phyloP scores from a whole-genome alignment of 35 echinoderm and acorn worm genomes.

The Lytechinus variegatus region DNA sequence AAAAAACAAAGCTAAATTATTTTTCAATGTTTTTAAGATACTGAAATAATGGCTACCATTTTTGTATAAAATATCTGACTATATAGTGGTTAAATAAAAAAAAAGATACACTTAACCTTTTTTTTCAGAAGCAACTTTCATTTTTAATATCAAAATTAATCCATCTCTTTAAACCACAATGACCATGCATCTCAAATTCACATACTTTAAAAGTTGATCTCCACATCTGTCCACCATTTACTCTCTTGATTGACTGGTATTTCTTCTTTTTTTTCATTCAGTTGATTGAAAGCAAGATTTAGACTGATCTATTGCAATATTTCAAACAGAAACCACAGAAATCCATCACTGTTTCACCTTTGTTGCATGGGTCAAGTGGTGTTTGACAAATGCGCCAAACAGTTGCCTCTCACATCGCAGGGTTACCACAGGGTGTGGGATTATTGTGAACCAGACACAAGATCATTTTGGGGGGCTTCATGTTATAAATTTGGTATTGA shows the following conservation, averaged over 20 bases:
- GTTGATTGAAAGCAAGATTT: background rate
- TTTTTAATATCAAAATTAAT: too few relatives aligned
- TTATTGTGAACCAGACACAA: background rate
- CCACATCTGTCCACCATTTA: background rate
- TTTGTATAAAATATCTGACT: too few relatives aligned
- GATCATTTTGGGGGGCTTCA: background rate
- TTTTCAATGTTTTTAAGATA: too few relatives aligned
- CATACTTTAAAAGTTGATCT: background rate
- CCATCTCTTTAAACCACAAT: background rate
- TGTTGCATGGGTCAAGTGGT: background rate
- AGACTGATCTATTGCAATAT: background rate
- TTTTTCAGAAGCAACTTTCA: too few relatives aligned
- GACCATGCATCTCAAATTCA: background rate
- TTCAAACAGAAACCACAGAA: slow-evolving; percentile 1
- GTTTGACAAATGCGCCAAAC: slow-evolving; percentile 11
- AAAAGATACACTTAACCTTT: too few relatives aligned
- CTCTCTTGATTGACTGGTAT: background rate
- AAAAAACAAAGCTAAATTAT: too few relatives aligned
- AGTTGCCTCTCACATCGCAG: background rate
- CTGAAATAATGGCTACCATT: too few relatives aligned
- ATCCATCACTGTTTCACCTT: slow-evolving; percentile 18
- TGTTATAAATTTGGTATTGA: too few relatives aligned
- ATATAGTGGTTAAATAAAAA: too few relatives aligned
- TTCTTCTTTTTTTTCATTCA: background rate
- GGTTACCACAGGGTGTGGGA: background rate